Base-by-base conservation (phyloP, 2,113 vertebrate species). In the Atlantisia rogersi region DNA sequence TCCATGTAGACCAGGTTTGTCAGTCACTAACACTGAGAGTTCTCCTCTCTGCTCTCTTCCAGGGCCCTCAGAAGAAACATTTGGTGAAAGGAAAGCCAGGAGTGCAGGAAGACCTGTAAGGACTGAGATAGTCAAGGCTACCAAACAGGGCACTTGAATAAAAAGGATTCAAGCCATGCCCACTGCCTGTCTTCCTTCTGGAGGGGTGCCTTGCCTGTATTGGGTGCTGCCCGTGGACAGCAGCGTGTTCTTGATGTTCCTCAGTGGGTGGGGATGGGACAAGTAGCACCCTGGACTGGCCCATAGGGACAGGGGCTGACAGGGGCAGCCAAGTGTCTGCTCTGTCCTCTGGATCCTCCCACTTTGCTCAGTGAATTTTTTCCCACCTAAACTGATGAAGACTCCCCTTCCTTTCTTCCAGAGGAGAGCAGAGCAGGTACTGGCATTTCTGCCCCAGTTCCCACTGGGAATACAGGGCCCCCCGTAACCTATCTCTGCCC, bases 11-110 rank as follows among this genome's bases (percentile, higher is more conserved):
- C 26, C 44, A 37, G 29, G 39, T 81, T 28, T 74, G 44, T 37
- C 26, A 71, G 26, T 15, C 26, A 5, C 35, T 32, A 18, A 64
- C 39, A 3, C 78, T 9, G 28, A 60, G 44, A 68, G 5, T 28
- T 91, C n/a, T 92, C 62, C 31, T 84, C 62, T 93, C 79, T 69
- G 50, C 68, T 87, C 56, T 95, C 18, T 58, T 92, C 37, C 95
- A 99, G 99, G 99, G 99, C 63, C 99, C 99, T 18, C 98, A 98
- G 97, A 99, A 99, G 98, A 99, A 99, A 87, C 98, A 99, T 69
- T 69, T 97, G 56, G 88, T 98, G 71, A 98, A 98, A 96, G 97
- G 91, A 64, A 97, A 98, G 94, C 90, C 80, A 5, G 94, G 95
- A 35, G 46, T 46, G 44, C 82, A 94, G 60, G 95, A 96, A 50